Evolutionary conservation across 2,113 vertebrate genomes (phyloP), one percentile per base, ranked within the genome.

Genomic region (Corythornis vintsioides): DNA sequence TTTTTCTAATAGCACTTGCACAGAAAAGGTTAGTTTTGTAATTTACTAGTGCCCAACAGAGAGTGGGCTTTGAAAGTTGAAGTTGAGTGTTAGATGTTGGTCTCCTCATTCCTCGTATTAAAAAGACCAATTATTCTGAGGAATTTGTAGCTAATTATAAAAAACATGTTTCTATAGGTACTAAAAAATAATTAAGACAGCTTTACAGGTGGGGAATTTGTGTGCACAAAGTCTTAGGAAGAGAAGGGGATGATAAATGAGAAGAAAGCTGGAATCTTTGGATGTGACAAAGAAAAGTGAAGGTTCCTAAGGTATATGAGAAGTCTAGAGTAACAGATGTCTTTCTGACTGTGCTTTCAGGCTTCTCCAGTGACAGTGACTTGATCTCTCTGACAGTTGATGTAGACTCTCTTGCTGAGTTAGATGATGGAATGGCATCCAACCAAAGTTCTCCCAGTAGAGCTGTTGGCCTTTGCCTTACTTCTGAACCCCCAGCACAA

Each of bases 341-440:
- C 26, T 73, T 92, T 88, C 67, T 93, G 43, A 42, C 8, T 81
- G 10, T 73, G 24, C 92, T 91, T 95, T 45, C 84, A 99, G 99
- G 98, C 66, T 98, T 98, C 69, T 99, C 98, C 94, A 99, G 98
- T 92, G 98, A 99, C 95, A 98, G 99, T 0, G 98, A 99, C 95
- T 93, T 99, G 96, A 96, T 98, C 83, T 99, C 98, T 81, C 96
- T 99, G 87, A 98, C 97, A 59, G 97, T 99, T 2, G 99, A 99
- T 84, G 96, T 97, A 74, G 99, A 99, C 95, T 99, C 98, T 95
- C 96, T 99, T 80, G 96, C 98, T 1, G 98, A 98, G 78, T 65
- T 98, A 82, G 99, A 99, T 71, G 98, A 99, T 99, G 99, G 99
- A 98, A 99, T 99, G 99, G 98, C 99, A 98, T 99, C 99, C 96